Percentiles rank a stretch among this genome's conserved stretches.
Conservation (phyloP, 2,888 invertebrate species). For the Drosophila pseudotalamancana region DNA sequence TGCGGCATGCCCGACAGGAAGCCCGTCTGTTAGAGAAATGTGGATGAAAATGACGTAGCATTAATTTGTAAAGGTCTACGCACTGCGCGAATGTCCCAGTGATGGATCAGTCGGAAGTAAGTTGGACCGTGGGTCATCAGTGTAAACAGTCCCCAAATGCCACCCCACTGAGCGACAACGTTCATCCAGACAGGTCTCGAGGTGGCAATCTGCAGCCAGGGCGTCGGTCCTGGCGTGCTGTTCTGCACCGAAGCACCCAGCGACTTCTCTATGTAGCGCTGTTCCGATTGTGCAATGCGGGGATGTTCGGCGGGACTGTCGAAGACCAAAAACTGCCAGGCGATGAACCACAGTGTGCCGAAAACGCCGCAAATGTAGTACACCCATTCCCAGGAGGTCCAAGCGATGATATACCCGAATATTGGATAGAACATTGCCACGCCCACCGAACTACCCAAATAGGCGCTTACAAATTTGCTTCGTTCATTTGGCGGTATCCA, state of each 20-base stretch:
- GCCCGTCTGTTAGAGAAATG: constrained; percentile 84
- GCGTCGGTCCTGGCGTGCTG: constrained; percentile 85
- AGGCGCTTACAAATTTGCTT: constrained; percentile 88
- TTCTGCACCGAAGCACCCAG: constrained; percentile 84
- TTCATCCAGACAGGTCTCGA: constrained; percentile 88
- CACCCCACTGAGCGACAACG: constrained; percentile 88
- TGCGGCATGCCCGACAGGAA: constrained; percentile 88
- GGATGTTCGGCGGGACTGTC: constrained; percentile 89
- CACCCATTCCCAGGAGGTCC: constrained; percentile 89
- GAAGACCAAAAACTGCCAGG: constrained; percentile 87
- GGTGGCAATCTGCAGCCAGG: constrained; percentile 87
- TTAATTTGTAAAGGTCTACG: constrained; percentile 68
- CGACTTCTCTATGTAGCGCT: constrained; percentile 86
- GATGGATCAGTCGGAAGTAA: constrained; percentile 89
- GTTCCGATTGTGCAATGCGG: constrained; percentile 86
- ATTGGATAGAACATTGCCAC: constrained; percentile 89
- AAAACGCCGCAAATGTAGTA: constrained; percentile 88
- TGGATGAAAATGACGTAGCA: too few species aligned
- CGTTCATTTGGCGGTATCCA: constrained; percentile 94
- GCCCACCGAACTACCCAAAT: constrained; percentile 88
- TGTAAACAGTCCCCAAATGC: constrained; percentile 89
- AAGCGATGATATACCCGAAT: constrained; percentile 88
- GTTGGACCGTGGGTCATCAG: constrained; percentile 89
- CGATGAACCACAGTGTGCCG: constrained; percentile 88
- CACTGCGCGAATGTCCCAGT: constrained; percentile 88